Conservation (phyloP, 2,113 vertebrate species). For the Muntiacus reevesi region DNA sequence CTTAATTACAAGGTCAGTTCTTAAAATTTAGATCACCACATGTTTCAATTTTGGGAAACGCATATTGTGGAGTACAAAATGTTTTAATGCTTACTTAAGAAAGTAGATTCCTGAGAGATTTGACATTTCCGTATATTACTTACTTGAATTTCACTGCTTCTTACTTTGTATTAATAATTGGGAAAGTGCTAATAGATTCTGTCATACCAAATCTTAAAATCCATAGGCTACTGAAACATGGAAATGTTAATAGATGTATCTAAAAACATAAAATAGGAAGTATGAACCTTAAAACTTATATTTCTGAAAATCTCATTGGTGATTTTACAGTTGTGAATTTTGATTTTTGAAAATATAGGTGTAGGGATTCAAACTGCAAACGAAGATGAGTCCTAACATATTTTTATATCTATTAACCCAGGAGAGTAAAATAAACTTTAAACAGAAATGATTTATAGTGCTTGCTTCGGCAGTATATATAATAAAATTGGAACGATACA, state of each 20-base stretch:
- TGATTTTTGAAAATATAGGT: neutral
- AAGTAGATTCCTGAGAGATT: neutral
- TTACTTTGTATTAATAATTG: neutral
- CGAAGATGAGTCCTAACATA: neutral
- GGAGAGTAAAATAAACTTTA: neutral
- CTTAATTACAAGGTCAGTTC: neutral
- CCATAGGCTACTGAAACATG: neutral
- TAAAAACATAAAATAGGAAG: neutral
- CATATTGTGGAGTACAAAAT: neutral
- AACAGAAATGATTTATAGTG: neutral
- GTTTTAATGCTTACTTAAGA: conserved; percentile 31
- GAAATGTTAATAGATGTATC: neutral
- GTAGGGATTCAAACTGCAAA: neutral
- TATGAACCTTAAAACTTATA: neutral
- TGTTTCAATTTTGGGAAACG: neutral
- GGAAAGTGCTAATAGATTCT: neutral
- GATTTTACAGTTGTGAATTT: neutral
- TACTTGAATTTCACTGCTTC: neutral
- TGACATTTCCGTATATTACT: neutral
- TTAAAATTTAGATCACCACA: neutral
- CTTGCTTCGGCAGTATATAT: neutral
- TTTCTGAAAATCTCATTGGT: neutral
- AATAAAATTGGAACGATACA: neutral
- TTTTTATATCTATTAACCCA: neutral
- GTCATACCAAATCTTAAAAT: neutral